Base-by-base conservation (phyloP, 2,888 invertebrate genomes). In the Eupithecia subfuscata region DNA sequence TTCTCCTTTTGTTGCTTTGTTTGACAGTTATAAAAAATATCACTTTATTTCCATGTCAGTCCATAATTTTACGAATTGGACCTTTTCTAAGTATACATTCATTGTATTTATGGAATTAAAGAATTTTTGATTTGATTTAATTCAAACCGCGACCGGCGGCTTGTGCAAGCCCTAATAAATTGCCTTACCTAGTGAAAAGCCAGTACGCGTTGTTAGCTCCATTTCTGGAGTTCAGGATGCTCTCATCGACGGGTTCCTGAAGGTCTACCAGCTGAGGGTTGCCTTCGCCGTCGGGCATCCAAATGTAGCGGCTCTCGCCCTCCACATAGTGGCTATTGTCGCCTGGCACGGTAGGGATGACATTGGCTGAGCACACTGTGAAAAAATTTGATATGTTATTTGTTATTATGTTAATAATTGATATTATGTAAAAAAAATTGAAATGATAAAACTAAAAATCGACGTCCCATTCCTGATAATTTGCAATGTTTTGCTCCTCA, bases 271-370 rank as follows among this genome's bases (percentile, higher is more conserved):
- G 83, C 0, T 85, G 84, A 0, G 91, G 90, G 0, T 81, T 82
- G 1, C 90, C 92, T 0, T 90, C 84, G 9, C 90, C 90, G 81
- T 93, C 91, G 1, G 92, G 90, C 88, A 94, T 92, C 93, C 93
- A 94, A 76, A 94, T 86, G 80, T 92, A 94, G 2, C 90, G 90
- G 81, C 91, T 93, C 73, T 87, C 84, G 0, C 93, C 93, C 80
- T 93, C 92, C 8, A 91, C 89, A 81, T 93, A 94, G 82, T 91
- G 88, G 77, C 90, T 92, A 78, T 94, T 94, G 78, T 93, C 91
- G 45, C 92, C 91, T n/a, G 93, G 93, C 14, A 88, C 76, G 6
- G 82, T 22, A 11, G 89, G 89, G 30, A 90, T 82, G 65, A 70
- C 70, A 68, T 65, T 73, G 48, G 69, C 63, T 11, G 71, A 63